phyloP scores from a whole-genome alignment of 2,797 vertebrate species.

The Hydrolagus colliei region DNA sequence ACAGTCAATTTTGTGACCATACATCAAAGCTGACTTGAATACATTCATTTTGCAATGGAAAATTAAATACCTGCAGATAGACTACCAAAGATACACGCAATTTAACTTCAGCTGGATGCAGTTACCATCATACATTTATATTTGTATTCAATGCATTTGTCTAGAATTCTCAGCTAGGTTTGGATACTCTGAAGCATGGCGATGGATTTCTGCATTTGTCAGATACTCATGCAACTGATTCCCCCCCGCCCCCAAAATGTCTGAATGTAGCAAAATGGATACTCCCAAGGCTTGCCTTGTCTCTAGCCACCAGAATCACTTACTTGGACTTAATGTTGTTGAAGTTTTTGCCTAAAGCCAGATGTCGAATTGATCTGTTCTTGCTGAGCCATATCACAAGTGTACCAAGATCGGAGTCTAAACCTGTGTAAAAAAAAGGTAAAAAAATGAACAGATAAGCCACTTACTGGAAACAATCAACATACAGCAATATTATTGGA shows the following conservation, averaged over 20 bases:
- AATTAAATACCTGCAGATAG: background rate
- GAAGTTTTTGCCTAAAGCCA: conserved; percentile 94
- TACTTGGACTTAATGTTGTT: conserved; percentile 99
- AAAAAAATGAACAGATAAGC: background rate
- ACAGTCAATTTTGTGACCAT: background rate
- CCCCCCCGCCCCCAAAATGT: no score
- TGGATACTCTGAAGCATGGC: no score
- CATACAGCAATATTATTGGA: no score
- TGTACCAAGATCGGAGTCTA: conserved; percentile 88
- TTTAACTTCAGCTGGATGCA: background rate
- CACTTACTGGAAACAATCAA: no score
- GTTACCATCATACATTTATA: background rate
- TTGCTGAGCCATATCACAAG: conserved; percentile 91
- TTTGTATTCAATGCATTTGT: background rate
- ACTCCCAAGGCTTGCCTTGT: background rate
- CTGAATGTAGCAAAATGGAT: background rate
- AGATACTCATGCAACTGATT: no score
- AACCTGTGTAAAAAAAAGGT: conserved; percentile 56
- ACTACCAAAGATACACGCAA: background rate
- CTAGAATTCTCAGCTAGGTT: background rate
- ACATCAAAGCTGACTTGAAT: no score
- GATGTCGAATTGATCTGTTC: conserved; percentile 88
- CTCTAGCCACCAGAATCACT: conserved; percentile 44
- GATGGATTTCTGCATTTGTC: no score
- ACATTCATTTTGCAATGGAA: no score